A percentile compares a stretch with the other conserved stretches of the same genome.
Conservation (phyloP, 2,888 invertebrate genomes). For the Drosophila vallismaia region DNA sequence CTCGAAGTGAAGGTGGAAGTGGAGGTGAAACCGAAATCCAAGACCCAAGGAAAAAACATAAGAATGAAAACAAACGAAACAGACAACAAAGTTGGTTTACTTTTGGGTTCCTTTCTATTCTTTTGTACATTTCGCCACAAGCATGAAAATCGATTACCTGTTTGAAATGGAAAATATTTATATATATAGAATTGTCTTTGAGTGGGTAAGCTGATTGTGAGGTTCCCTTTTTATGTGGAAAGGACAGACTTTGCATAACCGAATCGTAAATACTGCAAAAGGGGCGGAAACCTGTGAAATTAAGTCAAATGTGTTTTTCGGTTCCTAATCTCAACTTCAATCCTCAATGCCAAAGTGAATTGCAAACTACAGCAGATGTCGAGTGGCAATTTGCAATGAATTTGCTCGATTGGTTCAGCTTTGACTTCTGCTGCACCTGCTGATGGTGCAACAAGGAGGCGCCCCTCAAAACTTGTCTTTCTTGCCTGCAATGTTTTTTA, state of each 20-base stretch:
- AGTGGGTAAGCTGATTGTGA: slow-evolving; percentile 69
- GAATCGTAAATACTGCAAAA: slow-evolving; percentile 52
- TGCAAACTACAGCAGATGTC: slow-evolving; percentile 33
- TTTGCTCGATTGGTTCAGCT: slow-evolving; percentile 58
- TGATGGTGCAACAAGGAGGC: slow-evolving; percentile 17
- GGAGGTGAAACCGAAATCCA: slow-evolving; percentile 28
- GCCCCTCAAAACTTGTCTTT: slow-evolving; percentile 21
- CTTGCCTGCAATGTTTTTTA: slow-evolving; percentile 49
- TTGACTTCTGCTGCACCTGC: slow-evolving; percentile 10
- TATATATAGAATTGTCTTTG: slow-evolving; percentile 29
- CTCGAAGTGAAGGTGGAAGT: neutral
- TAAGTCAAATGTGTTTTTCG: slow-evolving; percentile 62
- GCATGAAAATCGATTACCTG: slow-evolving; percentile 78
- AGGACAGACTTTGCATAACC: slow-evolving; percentile 74
- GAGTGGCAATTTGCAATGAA: slow-evolving; percentile 69
- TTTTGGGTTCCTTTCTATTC: slow-evolving; percentile 40
- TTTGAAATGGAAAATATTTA: slow-evolving; percentile 68
- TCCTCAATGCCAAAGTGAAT: slow-evolving; percentile 49
- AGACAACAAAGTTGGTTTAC: slow-evolving; percentile 69
- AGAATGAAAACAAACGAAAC: slow-evolving; percentile 46
- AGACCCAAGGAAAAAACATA: slow-evolving; percentile 28
- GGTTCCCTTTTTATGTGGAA: slow-evolving; percentile 15
- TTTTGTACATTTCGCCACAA: slow-evolving; percentile 77
- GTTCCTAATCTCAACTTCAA: slow-evolving; percentile 53
- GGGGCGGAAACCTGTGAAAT: slow-evolving; percentile 20